Evolutionary conservation across 2,113 vertebrate species (phyloP).

Genomic region (Microcebus tavaratra): DNA sequence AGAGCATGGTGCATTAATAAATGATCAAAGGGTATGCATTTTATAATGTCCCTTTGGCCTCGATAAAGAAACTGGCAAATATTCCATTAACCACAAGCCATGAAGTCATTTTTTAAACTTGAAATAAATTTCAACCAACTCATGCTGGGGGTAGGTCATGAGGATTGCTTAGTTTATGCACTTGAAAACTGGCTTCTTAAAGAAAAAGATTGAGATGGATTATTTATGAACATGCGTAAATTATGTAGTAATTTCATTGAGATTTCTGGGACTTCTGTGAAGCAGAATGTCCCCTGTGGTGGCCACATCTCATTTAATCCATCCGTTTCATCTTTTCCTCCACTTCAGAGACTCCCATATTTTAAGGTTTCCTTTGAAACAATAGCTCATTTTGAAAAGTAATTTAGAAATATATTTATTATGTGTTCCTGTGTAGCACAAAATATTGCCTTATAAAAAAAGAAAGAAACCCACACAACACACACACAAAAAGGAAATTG

Average conservation of each 20-base stretch:
- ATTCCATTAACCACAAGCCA: constrained; percentile 61
- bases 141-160: constrained; percentile 40
- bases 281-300: constrained; percentile 51
- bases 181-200: constrained; percentile 41
- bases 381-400: constrained; percentile 63
- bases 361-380: constrained; percentile 59
- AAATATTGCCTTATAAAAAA: constrained; percentile 21
- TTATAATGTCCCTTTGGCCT: constrained; percentile 63
- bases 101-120: constrained; percentile 57
- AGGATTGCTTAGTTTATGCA: constrained; percentile 24
- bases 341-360: constrained; percentile 26
- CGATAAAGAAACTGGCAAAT: constrained; percentile 58
- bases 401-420: constrained; percentile 54
- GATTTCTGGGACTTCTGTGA: constrained; percentile 28
- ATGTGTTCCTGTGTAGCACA: neutral
- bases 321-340: constrained; percentile 57
- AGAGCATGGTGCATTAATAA: constrained; percentile 58
- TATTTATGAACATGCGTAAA: neutral
- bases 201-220: constrained; percentile 52
- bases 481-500: neutral
- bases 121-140: constrained; percentile 45
- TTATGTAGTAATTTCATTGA: constrained; percentile 54
- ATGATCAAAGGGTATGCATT: constrained; percentile 61
- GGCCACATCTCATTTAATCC: constrained; percentile 53
- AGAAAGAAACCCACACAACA: neutral